Conservation (phyloP, 2,113 vertebrate genomes). For the Proterorhinus semilunaris region DNA sequence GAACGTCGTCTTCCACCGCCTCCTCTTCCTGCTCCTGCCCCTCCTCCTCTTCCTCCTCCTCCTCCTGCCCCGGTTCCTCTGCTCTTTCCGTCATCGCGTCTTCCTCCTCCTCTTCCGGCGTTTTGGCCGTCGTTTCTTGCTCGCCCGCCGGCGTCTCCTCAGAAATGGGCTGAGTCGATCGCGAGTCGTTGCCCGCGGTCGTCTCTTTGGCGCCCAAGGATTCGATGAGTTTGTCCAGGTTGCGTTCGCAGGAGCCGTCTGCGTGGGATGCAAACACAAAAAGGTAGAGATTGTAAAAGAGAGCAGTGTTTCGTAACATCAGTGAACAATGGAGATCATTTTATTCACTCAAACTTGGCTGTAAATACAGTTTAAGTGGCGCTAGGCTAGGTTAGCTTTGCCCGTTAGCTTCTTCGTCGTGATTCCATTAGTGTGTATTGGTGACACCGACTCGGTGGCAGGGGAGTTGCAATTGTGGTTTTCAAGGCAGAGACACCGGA, state of each 20-base stretch:
- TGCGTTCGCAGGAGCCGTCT: slow-evolving; percentile 77
- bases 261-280: neutral
- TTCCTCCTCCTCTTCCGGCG: slow-evolving; percentile 7
- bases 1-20: slow-evolving; percentile 28
- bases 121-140: neutral
- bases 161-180: neutral
- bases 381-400: too few relatives aligned
- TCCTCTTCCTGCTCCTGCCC: slow-evolving; percentile 25
- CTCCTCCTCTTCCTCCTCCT: slow-evolving; percentile 28
- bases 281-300: neutral
- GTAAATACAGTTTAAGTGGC: too few relatives aligned
- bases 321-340: neutral
- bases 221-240: slow-evolving; percentile 83
- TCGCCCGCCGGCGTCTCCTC: neutral
- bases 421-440: too few relatives aligned
- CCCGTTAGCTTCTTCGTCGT: too few relatives aligned
- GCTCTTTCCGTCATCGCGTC: slow-evolving; percentile 18
- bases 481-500: too few relatives aligned
- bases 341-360: too few relatives aligned
- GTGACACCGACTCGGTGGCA: too few relatives aligned
- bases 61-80: slow-evolving; percentile 15
- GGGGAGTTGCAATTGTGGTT: too few relatives aligned
- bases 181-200: neutral
- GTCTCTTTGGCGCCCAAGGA: slow-evolving; percentile 70
- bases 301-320: neutral